Conservation (phyloP, 2,888 invertebrate genomes). For the Phrixothrix hirtus region DNA sequence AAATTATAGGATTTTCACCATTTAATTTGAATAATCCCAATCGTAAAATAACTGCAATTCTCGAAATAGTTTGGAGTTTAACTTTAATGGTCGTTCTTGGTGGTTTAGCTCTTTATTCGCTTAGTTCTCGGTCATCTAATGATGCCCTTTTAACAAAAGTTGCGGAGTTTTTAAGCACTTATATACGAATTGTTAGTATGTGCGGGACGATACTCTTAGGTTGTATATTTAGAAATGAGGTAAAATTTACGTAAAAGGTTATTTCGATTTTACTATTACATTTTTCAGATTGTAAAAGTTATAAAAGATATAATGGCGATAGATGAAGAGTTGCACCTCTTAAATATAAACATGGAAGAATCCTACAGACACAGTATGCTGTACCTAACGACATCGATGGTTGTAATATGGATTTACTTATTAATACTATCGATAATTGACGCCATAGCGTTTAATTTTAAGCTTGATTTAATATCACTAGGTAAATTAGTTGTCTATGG, state of each 20-base stretch:
- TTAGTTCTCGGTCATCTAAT: neutral
- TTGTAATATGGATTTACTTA: neutral
- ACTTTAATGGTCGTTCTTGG: constrained; percentile 1
- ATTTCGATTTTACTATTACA: neutral
- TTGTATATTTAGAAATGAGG: constrained; percentile 7
- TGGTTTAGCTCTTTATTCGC: constrained; percentile 2
- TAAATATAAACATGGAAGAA: constrained; percentile 2
- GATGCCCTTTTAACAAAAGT: constrained; percentile 8
- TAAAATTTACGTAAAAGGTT: neutral
- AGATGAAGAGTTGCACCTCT: constrained; percentile 1
- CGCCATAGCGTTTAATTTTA: neutral
- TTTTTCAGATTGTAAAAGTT: constrained; percentile 8
- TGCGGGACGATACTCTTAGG: constrained; percentile 6
- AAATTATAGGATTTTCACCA: constrained; percentile 11
- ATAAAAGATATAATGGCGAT: neutral
- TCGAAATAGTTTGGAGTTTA: constrained; percentile 5
- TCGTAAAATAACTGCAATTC: neutral
- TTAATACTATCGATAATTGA: neutral
- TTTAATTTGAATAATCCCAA: constrained; percentile 1
- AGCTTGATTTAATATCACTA: neutral
- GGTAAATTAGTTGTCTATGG: constrained; percentile 7
- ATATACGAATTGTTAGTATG: constrained; percentile 4
- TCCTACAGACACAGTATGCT: constrained; percentile 3
- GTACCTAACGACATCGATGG: neutral
- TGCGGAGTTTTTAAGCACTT: constrained; percentile 1